Evolutionary conservation across 1,140 invertebrate genomes (phyloP).

Genomic region (Pachyrhynchus sulphureomaculatus): DNA sequence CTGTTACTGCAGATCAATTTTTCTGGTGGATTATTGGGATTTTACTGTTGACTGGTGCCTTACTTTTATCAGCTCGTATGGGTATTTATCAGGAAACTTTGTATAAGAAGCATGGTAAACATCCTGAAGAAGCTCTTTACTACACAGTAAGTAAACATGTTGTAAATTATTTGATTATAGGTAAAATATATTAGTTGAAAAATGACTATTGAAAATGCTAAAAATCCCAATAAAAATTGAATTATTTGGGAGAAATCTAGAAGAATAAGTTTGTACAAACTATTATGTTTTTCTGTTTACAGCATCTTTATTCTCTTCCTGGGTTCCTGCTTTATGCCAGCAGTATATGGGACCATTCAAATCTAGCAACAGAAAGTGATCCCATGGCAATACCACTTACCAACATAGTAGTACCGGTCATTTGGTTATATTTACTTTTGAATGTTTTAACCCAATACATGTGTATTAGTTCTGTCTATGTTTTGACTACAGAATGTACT

Average conservation of each 20-base stretch:
- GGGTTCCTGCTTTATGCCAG: slow-evolving; percentile 73
- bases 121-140: slow-evolving; percentile 92
- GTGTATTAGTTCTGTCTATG: slow-evolving; percentile 93
- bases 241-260: too few species aligned
- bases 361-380: slow-evolving; percentile 60
- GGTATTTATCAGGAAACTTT: slow-evolving; percentile 95
- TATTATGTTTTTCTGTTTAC: slow-evolving; percentile 45
- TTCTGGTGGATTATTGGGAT: slow-evolving; percentile 88
- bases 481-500: slow-evolving; percentile 89
- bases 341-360: slow-evolving; percentile 76
- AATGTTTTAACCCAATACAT: slow-evolving; percentile 93
- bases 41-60: slow-evolving; percentile 77
- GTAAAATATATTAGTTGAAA: too few species aligned
- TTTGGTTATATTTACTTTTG: slow-evolving; percentile 78
- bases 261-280: too few species aligned
- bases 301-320: slow-evolving; percentile 86
- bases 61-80: slow-evolving; percentile 93
- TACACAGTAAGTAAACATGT: slow-evolving; percentile 72
- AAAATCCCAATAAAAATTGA: too few species aligned
- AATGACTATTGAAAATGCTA: too few species aligned
- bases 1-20: slow-evolving; percentile 60
- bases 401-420: slow-evolving; percentile 64
- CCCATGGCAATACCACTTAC: slow-evolving; percentile 54
- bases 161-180: too few species aligned
- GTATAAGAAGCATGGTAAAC: slow-evolving; percentile 86